Evolutionary conservation across 2,797 vertebrate species (phyloP).

Genomic region (Coendou prehensilis): DNA sequence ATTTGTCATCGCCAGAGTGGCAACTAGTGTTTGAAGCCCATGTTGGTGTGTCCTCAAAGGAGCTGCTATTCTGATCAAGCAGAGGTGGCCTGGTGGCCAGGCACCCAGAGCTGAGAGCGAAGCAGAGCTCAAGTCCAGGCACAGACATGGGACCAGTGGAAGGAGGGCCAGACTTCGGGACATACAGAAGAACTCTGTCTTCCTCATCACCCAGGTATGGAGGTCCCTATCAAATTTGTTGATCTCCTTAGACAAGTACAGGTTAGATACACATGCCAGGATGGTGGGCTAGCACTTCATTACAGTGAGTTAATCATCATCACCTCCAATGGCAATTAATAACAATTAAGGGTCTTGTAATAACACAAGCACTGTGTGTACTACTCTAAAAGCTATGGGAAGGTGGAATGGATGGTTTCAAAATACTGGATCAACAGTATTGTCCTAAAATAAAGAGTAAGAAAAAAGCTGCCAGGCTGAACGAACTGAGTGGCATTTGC

Average conservation of each 20-base stretch:
- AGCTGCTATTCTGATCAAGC: slow-evolving; percentile 60
- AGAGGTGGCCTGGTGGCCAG: neutral
- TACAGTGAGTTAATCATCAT: slow-evolving; percentile 72
- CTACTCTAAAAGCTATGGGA: slow-evolving; percentile 69
- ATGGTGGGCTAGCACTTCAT: slow-evolving; percentile 70
- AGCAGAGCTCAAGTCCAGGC: neutral
- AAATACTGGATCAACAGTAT: slow-evolving; percentile 3
- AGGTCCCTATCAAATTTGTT: neutral
- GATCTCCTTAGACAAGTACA: neutral
- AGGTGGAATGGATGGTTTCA: slow-evolving; percentile 64
- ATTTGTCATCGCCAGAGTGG: slow-evolving; percentile 80
- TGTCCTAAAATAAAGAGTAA: slow-evolving; percentile 26
- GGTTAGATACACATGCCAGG: slow-evolving; percentile 60
- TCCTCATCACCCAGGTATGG: neutral
- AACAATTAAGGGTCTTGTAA: slow-evolving; percentile 83
- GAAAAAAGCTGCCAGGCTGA: neutral
- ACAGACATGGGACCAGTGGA: neutral
- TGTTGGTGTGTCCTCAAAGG: slow-evolving; percentile 52
- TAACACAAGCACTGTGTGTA: slow-evolving; percentile 75
- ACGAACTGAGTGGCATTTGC: neutral
- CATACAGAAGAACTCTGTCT: slow-evolving; percentile 14
- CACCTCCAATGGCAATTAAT: slow-evolving; percentile 81
- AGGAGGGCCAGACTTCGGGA: neutral
- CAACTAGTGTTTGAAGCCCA: slow-evolving; percentile 82
- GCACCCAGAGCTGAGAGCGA: neutral